Conservation (phyloP, 2,888 invertebrate species). For the Acanthosepion esculentum region DNA sequence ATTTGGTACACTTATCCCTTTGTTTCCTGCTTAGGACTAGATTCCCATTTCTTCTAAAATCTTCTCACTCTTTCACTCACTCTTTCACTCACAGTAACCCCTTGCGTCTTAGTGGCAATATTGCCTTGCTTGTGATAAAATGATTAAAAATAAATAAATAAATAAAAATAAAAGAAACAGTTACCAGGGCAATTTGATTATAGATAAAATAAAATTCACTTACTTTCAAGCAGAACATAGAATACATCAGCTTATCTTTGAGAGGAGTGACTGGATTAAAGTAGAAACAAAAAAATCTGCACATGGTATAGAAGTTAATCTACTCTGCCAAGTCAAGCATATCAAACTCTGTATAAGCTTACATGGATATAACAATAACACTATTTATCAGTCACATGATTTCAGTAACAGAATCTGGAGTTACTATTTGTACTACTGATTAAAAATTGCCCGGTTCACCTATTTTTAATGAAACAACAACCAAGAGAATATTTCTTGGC, state of each 20-base stretch:
- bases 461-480: neutral
- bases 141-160: too few species aligned
- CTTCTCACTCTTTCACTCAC: too few species aligned
- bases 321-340: neutral
- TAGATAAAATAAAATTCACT: neutral
- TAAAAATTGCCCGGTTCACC: neutral
- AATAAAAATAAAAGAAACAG: neutral
- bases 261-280: neutral
- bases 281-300: neutral
- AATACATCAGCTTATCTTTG: neutral
- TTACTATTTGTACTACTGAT: neutral
- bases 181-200: neutral
- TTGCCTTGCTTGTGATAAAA: too few species aligned
- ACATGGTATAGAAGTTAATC: neutral
- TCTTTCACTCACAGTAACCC: too few species aligned
- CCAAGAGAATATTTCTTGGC: neutral
- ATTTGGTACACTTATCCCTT: neutral
- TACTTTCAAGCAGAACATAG: neutral
- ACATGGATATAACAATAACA: neutral
- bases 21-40: too few species aligned
- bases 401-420: too few species aligned
- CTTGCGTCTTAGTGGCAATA: too few species aligned
- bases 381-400: neutral
- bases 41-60: too few species aligned
- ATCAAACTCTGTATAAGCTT: neutral